Percentiles rank a stretch among this genome's conserved stretches.
Conservation (phyloP, 2,888 invertebrate species). For the Eremobia ochroleuca region DNA sequence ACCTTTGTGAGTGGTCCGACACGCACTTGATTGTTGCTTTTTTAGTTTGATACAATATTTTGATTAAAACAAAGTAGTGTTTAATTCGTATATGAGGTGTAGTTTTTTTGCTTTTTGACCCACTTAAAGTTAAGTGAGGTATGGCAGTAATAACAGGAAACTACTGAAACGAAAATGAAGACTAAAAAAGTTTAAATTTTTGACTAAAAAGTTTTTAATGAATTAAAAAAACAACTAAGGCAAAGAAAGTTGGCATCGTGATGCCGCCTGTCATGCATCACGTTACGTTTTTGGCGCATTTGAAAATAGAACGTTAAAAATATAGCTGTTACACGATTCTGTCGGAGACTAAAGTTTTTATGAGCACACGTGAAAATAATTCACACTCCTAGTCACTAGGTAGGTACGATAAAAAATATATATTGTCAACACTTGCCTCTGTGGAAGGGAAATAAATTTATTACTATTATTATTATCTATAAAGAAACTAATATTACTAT, state of each 20-base stretch:
- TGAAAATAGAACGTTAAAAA: conserved; percentile 64
- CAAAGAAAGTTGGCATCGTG: conserved; percentile 56
- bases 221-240: conserved; percentile 7
- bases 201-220: not conserved
- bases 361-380: conserved; percentile 41
- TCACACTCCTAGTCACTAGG: conserved; percentile 7
- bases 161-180: not conserved
- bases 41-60: not conserved
- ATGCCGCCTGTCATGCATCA: conserved; percentile 46
- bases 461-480: too few relatives aligned
- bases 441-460: not conserved
- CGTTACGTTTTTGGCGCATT: conserved; percentile 61
- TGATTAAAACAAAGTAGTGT: not conserved
- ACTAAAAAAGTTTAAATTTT: too few relatives aligned
- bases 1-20: not conserved
- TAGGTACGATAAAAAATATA: not conserved
- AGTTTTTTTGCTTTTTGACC: not conserved
- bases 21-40: not conserved
- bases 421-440: conserved; percentile 16
- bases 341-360: conserved; percentile 42
- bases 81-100: too few relatives aligned
- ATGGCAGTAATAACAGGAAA: not conserved
- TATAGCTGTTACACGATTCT: conserved; percentile 36
- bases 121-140: not conserved
- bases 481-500: too few relatives aligned